Evolutionary conservation across 2,888 invertebrate species (phyloP).

Genomic region (Notodonta dromedarius): DNA sequence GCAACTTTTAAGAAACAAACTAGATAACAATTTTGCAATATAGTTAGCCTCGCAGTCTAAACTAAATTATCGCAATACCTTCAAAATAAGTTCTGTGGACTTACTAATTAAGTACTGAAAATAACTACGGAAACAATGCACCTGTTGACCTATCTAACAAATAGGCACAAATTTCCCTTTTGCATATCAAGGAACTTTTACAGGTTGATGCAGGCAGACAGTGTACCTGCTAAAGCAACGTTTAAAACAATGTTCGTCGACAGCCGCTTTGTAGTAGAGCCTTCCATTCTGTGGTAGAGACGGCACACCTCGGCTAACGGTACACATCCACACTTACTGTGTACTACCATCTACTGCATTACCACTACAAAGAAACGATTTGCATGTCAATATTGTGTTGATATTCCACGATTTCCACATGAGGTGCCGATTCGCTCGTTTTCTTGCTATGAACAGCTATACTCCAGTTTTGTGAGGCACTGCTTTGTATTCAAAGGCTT

Average conservation of each 20-base stretch:
- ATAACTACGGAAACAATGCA: too few relatives aligned
- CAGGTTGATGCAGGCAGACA: too few relatives aligned
- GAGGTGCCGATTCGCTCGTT: constrained; percentile 31
- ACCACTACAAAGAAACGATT: constrained; percentile 56
- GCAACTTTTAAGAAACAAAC: too few relatives aligned
- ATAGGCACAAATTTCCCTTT: too few relatives aligned
- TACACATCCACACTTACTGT: constrained; percentile 45
- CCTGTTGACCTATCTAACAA: too few relatives aligned
- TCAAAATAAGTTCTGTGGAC: too few relatives aligned
- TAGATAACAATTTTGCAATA: too few relatives aligned
- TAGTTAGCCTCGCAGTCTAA: too few relatives aligned
- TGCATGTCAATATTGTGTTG: constrained; percentile 56
- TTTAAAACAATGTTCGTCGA: constrained; percentile 46
- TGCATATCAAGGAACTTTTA: too few relatives aligned
- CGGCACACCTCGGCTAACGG: constrained; percentile 59
- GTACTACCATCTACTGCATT: constrained; percentile 53
- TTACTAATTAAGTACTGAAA: too few relatives aligned
- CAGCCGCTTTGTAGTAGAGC: constrained; percentile 51
- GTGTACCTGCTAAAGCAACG: background rate
- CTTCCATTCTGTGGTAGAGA: constrained; percentile 30
- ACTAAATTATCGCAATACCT: too few relatives aligned
- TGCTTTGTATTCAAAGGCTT: background rate
- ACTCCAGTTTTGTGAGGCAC: background rate
- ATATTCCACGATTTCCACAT: constrained; percentile 45
- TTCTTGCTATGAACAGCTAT: constrained; percentile 20